These are phyloP conservation scores for Mormyrus lacerda DNA, from an alignment of 2,113 vertebrate genomes.

Conservation along the genomic window DNA sequence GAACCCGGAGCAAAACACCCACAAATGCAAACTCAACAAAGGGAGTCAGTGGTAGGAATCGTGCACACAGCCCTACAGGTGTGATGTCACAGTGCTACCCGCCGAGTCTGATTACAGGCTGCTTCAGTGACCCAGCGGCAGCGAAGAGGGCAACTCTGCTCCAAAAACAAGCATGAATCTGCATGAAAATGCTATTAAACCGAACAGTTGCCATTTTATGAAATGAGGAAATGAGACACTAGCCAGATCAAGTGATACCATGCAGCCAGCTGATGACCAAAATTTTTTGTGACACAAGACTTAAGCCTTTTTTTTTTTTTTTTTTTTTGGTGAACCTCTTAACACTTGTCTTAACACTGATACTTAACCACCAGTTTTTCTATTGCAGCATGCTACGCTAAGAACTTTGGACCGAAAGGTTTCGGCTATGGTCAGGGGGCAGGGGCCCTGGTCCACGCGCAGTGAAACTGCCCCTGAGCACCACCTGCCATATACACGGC, in stretches of 20 bases:
- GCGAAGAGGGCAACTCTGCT: neutral
- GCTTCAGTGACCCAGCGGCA: neutral
- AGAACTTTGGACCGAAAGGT: constrained; percentile 77
- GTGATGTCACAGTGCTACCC: neutral
- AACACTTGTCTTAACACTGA: neutral
- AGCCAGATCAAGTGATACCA: neutral
- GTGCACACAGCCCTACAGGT: neutral
- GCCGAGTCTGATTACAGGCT: neutral
- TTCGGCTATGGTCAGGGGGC: constrained; percentile 74
- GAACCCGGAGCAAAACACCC: neutral
- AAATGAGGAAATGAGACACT: neutral
- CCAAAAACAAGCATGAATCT: neutral
- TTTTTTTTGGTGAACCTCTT: neutral
- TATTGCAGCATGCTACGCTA: constrained; percentile 67
- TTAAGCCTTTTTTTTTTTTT: neutral
- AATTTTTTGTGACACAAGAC: neutral
- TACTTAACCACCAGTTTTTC: constrained; percentile 9
- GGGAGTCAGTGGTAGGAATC: neutral
- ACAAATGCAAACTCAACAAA: neutral
- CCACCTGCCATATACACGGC: neutral
- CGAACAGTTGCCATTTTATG: neutral
- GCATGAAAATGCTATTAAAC: neutral
- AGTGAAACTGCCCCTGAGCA: constrained; percentile 42
- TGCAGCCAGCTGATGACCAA: neutral
- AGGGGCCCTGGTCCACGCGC: constrained; percentile 70